A percentile compares a stretch with the other conserved stretches of the same genome.
phyloP scores from a whole-genome alignment of 2,113 vertebrate genomes.

The Neolamprologus fasciatus region DNA sequence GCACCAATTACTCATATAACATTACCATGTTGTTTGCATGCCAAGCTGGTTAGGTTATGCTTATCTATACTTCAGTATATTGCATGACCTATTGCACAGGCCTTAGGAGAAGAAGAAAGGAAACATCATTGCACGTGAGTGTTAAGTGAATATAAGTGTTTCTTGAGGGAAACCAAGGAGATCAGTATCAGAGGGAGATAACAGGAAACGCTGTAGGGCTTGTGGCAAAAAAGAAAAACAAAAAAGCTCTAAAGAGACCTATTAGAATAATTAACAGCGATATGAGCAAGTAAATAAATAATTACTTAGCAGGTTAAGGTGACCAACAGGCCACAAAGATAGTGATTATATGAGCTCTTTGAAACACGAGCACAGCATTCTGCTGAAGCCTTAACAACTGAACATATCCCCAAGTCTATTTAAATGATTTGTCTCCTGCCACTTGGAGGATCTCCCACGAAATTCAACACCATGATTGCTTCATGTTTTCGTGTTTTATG shows the following conservation, averaged over 20 bases:
- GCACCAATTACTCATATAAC: not conserved
- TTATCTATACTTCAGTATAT: not conserved
- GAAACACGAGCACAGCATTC: constrained; percentile 32
- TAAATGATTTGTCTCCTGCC: constrained; percentile 27
- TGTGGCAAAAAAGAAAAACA: not conserved
- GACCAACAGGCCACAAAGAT: not conserved
- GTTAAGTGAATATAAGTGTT: constrained; percentile 19
- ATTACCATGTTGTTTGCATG: not conserved
- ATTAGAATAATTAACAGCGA: not conserved
- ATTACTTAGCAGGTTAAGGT: not conserved
- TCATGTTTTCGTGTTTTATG: not conserved
- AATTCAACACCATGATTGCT: constrained; percentile 16
- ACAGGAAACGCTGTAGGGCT: not conserved
- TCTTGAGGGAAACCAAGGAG: constrained; percentile 18
- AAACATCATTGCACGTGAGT: constrained; percentile 2
- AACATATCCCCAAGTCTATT: not conserved
- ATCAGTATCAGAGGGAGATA: constrained; percentile 16
- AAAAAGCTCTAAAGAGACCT: not conserved
- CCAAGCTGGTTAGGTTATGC: not conserved
- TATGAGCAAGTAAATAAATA: not conserved
- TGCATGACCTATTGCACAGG: not conserved
- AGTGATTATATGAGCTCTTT: not conserved
- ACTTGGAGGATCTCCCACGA: constrained; percentile 30
- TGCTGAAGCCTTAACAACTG: not conserved
- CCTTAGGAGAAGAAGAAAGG: not conserved